Percentiles rank a stretch among this genome's conserved stretches.
Evolutionary conservation across 2,797 vertebrate species (phyloP).

Genomic region (Helostoma temminkii): DNA sequence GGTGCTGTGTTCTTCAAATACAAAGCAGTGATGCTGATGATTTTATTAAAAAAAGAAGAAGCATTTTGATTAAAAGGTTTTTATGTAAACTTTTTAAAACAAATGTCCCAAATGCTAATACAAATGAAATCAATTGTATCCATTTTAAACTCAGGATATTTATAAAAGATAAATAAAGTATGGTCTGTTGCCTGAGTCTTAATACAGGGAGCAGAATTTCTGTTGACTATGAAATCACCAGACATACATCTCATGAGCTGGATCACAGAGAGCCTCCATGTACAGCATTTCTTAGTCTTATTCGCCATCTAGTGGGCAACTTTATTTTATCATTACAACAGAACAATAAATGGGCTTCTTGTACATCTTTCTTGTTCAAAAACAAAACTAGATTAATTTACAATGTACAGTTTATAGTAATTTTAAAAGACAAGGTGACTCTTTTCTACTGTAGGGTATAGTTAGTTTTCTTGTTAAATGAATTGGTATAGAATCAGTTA

Average conservation of each 20-base stretch:
- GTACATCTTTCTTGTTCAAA: background rate
- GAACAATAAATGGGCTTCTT: background rate
- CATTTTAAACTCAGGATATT: too few species aligned
- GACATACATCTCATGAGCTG: background rate
- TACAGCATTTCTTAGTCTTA: constrained; percentile 16
- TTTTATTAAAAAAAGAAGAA: too few species aligned
- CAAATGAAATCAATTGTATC: too few species aligned
- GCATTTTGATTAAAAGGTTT: too few species aligned
- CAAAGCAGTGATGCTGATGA: too few species aligned
- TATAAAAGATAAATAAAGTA: too few species aligned
- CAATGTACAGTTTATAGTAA: background rate
- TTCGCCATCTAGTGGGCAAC: constrained; percentile 65
- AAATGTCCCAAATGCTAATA: too few species aligned
- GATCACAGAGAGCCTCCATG: background rate
- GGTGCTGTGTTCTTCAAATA: background rate
- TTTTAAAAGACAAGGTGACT: background rate
- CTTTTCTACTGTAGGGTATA: background rate
- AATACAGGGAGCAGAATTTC: background rate
- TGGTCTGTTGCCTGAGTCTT: background rate
- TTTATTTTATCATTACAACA: constrained; percentile 9
- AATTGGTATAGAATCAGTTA: background rate
- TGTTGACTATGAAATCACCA: background rate
- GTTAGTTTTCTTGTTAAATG: background rate
- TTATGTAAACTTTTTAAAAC: background rate
- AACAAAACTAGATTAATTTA: background rate